Conservation (phyloP, 2,888 invertebrate species). For the Drosophila neonasuta region DNA sequence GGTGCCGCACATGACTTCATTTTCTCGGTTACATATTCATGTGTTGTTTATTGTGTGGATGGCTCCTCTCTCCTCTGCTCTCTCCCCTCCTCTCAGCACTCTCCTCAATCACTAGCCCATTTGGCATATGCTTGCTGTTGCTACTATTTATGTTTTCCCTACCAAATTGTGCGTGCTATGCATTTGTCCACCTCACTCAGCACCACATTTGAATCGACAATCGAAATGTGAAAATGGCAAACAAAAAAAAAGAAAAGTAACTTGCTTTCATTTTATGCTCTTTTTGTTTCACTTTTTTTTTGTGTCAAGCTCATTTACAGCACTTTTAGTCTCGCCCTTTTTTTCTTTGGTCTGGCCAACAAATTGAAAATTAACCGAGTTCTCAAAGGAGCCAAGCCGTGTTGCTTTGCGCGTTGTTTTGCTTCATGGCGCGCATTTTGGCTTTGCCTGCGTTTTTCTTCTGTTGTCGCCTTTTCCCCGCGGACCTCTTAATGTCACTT, state of each 20-base stretch:
- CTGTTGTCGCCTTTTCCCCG: slow-evolving; percentile 39
- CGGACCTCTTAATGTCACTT: slow-evolving; percentile 62
- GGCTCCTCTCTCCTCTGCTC: not conserved
- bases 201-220: slow-evolving; percentile 14
- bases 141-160: slow-evolving; percentile 72
- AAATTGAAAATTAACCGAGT: slow-evolving; percentile 71
- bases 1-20: slow-evolving; percentile 76
- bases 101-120: slow-evolving; percentile 14
- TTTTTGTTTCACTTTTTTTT: slow-evolving; percentile 20
- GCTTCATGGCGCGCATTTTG: slow-evolving; percentile 15
- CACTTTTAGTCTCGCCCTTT: slow-evolving; percentile 23
- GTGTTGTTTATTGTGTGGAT: slow-evolving; percentile 50
- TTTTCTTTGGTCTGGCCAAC: slow-evolving; percentile 37
- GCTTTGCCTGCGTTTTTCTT: slow-evolving; percentile 15
- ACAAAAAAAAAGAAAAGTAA: slow-evolving; percentile 28
- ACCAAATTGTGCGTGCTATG: slow-evolving; percentile 72
- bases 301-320: slow-evolving; percentile 56
- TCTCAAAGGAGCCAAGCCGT: slow-evolving; percentile 27
- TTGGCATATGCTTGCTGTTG: slow-evolving; percentile 59
- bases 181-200: slow-evolving; percentile 35
- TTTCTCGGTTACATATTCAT: slow-evolving; percentile 64
- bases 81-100: not conserved
- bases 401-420: slow-evolving; percentile 23
- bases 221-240: not conserved
- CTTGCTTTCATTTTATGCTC: slow-evolving; percentile 20